phyloP scores from a whole-genome alignment of 1,140 invertebrate genomes.

The Plodia interpunctella region DNA sequence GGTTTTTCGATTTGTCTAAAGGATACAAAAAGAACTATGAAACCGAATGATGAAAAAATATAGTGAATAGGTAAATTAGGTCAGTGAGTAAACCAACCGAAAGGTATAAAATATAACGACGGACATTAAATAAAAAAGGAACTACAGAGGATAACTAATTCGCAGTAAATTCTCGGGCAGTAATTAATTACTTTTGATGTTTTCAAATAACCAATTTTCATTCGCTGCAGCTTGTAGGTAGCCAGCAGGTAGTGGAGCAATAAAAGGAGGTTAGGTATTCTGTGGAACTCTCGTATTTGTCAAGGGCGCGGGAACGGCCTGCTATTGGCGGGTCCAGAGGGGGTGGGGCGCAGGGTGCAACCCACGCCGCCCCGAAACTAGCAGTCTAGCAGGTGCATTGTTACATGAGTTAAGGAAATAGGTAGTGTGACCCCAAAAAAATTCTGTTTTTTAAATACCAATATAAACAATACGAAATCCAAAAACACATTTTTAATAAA shows the following conservation, averaged over 20 bases:
- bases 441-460: not conserved
- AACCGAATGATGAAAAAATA: no score
- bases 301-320: conserved; percentile 31
- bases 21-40: no score
- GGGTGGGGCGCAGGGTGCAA: conserved; percentile 42
- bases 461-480: not conserved
- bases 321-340: conserved; percentile 37
- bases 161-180: not conserved
- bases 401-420: not conserved
- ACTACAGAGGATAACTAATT: not conserved
- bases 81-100: not conserved
- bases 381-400: not conserved
- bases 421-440: not conserved
- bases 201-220: not conserved
- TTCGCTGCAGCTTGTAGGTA: not conserved
- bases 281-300: conserved; percentile 24
- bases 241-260: not conserved
- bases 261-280: conserved; percentile 22
- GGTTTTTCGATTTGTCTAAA: no score
- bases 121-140: not conserved
- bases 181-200: not conserved
- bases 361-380: conserved; percentile 18
- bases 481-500: not conserved
- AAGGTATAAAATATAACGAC: not conserved
- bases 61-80: not conserved